A percentile compares a stretch with the other conserved stretches of the same genome.
Conservation (phyloP, 2,888 invertebrate species). For the Chymomyza procnemis region DNA sequence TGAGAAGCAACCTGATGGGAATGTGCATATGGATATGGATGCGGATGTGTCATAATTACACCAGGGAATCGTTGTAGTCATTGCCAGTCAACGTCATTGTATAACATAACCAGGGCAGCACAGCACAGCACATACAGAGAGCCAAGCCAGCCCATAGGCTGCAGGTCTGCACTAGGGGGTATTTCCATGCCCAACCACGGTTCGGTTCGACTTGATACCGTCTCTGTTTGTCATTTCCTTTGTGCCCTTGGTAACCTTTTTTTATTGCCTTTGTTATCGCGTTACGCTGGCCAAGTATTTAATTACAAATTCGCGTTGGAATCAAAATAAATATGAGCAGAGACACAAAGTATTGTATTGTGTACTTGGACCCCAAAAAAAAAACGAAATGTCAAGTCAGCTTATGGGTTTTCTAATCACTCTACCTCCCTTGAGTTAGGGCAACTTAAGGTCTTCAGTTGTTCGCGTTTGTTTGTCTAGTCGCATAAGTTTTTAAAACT, state of each 20-base stretch:
- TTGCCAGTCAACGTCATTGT: not conserved
- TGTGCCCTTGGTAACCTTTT: slow-evolving; percentile 7
- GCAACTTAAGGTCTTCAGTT: not conserved
- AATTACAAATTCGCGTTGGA: slow-evolving; percentile 56
- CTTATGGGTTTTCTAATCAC: not conserved
- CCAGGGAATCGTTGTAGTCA: slow-evolving; percentile 40
- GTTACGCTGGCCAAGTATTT: slow-evolving; percentile 32
- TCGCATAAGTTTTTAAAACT: slow-evolving; percentile 14
- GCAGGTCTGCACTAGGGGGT: not conserved
- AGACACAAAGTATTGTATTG: slow-evolving; percentile 5
- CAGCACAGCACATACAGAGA: slow-evolving; percentile 48
- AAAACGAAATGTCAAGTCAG: slow-evolving; percentile 1
- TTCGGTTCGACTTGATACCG: not conserved
- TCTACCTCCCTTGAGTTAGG: not conserved
- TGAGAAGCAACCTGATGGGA: slow-evolving; percentile 27
- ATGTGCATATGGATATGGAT: not conserved
- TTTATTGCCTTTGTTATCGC: slow-evolving; percentile 1
- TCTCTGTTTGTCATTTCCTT: slow-evolving; percentile 1
- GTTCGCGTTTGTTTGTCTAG: slow-evolving; percentile 25
- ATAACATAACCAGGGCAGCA: not conserved
- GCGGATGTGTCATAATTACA: slow-evolving; percentile 48
- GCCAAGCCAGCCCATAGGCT: slow-evolving; percentile 23
- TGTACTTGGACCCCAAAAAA: not conserved
- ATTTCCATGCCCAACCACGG: not conserved
- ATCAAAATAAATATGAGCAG: slow-evolving; percentile 41